Evolutionary conservation across 2,797 vertebrate species (phyloP), one percentile per base, ranked within the genome.

Genomic region (Gallirallus australis): DNA sequence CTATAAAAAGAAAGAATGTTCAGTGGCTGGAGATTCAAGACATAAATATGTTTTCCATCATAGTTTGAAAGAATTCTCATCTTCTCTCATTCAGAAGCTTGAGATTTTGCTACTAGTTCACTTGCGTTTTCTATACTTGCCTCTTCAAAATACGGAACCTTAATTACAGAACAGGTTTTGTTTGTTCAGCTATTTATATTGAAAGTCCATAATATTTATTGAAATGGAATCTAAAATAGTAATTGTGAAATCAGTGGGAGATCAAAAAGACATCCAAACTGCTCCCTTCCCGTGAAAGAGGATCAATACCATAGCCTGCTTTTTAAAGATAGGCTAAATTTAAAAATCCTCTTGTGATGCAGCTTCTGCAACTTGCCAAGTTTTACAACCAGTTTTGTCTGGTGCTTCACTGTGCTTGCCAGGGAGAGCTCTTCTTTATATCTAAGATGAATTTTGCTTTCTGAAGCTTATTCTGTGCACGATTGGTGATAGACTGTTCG

Each of bases 151-250:
- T 71, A 60, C 5, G 28, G 52, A 80, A 89, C n/a, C 15, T 78
- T 90, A 81, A 87, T 95, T 93, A 68, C 50, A 78, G 89, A 90
- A 37, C 13, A 65, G 31, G 11, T 70, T 89, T 92, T 82, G 23
- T 86, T 92, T 93, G 28, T 94, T 94, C 69, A 79, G 28, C 59
- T 93, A 16, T 81, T 88, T 89, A 37, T 75, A 28, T 47, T 81
- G 72, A 79, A 89, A 17, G 28, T 69, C 85, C 30, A 15, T 82
- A 37, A n/a, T 61, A 65, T 78, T 94, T 75, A 45, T 72, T 94
- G 85, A 90, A 94, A 94, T 48, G 9, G 28, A 92, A 64, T 85
- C 75, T 94, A 93, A 95, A 94, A 93, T 82, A 95, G 45, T 96
- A 86, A 79, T 84, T 78, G 81, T 73, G 60, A 93, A 86, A 61